A percentile compares a stretch with the other conserved stretches of the same genome.
Evolutionary conservation across 2,113 vertebrate genomes (phyloP).

Genomic region (Loxodonta africana): DNA sequence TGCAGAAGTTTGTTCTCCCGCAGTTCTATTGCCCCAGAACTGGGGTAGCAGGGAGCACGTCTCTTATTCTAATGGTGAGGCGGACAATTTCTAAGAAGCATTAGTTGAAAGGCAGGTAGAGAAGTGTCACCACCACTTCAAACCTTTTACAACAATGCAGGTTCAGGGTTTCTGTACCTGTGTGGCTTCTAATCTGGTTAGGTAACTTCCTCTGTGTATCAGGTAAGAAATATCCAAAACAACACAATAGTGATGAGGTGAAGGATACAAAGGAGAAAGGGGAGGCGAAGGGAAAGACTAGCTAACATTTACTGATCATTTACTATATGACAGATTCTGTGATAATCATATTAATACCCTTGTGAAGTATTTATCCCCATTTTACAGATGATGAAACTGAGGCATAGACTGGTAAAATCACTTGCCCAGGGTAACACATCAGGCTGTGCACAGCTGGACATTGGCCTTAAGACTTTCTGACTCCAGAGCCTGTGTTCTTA

Average conservation of each 20-base stretch:
- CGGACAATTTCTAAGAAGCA: not conserved
- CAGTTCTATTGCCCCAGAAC: not conserved
- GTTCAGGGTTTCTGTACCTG: no score
- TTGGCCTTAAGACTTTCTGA: not conserved
- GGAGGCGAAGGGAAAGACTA: not conserved
- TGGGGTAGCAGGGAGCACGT: not conserved
- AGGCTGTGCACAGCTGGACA: not conserved
- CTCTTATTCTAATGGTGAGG: not conserved
- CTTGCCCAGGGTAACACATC: not conserved
- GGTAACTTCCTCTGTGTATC: not conserved
- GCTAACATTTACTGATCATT: not conserved
- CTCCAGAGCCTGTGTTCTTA: not conserved
- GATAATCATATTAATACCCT: not conserved
- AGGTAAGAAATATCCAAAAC: not conserved
- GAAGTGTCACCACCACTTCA: not conserved
- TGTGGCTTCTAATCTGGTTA: not conserved
- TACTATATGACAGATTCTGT: not conserved
- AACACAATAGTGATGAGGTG: not conserved
- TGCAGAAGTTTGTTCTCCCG: not conserved
- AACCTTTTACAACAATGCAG: no score
- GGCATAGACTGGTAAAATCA: not conserved
- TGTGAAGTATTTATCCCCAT: not conserved
- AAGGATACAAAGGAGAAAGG: not conserved
- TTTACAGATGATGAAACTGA: not conserved
- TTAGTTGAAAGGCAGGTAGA: not conserved